Evolutionary conservation across 2,113 vertebrate genomes (phyloP).

Genomic region (Podarcis raffonei): DNA sequence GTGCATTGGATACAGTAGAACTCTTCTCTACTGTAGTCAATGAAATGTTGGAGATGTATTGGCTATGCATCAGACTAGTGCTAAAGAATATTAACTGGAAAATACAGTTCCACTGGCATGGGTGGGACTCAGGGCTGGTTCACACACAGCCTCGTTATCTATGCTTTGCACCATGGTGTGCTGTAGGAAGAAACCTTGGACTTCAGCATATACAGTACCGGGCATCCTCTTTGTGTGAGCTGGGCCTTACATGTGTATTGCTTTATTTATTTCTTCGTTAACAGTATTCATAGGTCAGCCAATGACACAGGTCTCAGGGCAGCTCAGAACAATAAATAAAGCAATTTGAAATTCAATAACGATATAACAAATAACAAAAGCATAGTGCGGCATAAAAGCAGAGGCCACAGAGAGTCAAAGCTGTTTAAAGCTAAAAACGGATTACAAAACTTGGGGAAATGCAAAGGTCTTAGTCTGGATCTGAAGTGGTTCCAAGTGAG

Average conservation of each 20-base stretch:
- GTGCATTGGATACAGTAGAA: no score
- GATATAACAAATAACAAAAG: no score
- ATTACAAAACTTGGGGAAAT: no score
- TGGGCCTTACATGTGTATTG: not conserved
- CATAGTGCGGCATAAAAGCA: no score
- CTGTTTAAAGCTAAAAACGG: no score
- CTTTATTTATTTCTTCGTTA: not conserved
- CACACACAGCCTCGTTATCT: not conserved
- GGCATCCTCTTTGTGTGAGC: not conserved
- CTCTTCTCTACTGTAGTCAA: not conserved
- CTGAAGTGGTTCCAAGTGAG: no score
- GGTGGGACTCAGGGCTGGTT: not conserved
- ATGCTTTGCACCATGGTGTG: not conserved
- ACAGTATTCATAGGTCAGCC: not conserved
- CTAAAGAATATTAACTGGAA: not conserved
- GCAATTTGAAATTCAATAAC: no score
- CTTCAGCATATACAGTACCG: no score
- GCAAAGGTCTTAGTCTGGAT: no score
- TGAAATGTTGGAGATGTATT: not conserved
- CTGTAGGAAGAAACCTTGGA: not conserved
- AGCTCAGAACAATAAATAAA: not conserved
- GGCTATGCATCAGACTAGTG: not conserved
- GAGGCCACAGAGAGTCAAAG: no score
- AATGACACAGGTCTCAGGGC: no score
- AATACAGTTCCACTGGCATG: not conserved